Percentiles rank a stretch among this genome's conserved stretches.
phyloP scores from a whole-genome alignment of 1,140 invertebrate species.

The Drosophila grimshawi region DNA sequence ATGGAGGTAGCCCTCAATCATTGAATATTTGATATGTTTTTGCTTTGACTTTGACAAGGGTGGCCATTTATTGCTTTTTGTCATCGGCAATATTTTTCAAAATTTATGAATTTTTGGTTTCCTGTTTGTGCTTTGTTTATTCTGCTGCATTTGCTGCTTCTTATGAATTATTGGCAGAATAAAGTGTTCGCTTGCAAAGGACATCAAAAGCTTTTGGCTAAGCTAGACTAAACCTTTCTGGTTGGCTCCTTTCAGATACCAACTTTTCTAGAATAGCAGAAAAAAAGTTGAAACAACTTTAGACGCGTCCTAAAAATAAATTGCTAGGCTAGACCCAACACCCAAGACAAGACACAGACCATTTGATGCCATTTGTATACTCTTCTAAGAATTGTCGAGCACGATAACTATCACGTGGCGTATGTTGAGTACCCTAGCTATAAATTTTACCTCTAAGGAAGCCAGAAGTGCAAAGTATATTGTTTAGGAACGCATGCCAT shows the following conservation, averaged over 20 bases:
- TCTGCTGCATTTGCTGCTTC: constrained; percentile 50
- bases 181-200: constrained; percentile 30
- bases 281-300: constrained; percentile 55
- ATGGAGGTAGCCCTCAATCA: constrained; percentile 9
- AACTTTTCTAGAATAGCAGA: constrained; percentile 8
- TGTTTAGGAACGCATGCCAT: no score
- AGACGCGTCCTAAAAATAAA: constrained; percentile 15
- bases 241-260: background rate
- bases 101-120: constrained; percentile 41
- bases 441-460: no score
- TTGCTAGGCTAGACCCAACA: constrained; percentile 2
- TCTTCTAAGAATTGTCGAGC: background rate
- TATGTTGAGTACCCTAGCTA: background rate
- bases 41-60: constrained; percentile 72
- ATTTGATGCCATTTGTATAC: constrained; percentile 62
- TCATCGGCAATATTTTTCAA: constrained; percentile 39
- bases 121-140: constrained; percentile 41
- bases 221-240: constrained; percentile 37
- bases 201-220: constrained; percentile 41
- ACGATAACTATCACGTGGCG: background rate
- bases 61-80: constrained; percentile 72
- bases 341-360: constrained; percentile 56
- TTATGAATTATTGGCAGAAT: constrained; percentile 75
- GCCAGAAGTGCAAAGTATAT: no score
- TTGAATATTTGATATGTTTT: constrained; percentile 53